phyloP scores from a whole-genome alignment of 2,797 vertebrate genomes.

The Chloroceryle inda region DNA sequence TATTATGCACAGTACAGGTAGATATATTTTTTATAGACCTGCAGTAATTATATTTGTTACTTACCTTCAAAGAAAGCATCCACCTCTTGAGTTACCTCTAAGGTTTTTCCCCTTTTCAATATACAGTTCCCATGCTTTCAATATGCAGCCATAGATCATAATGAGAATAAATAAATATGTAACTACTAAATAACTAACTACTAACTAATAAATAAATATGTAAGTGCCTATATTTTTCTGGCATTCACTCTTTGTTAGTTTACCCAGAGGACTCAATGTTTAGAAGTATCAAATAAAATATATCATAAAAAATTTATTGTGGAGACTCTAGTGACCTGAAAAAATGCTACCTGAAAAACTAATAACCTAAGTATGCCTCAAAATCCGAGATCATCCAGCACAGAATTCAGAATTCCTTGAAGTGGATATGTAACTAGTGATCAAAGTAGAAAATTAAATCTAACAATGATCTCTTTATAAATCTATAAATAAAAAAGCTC shows the following conservation, averaged over 20 bases:
- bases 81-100: background rate
- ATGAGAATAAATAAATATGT: background rate
- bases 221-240: background rate
- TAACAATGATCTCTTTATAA: conserved; percentile 17
- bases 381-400: conserved; percentile 48
- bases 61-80: background rate
- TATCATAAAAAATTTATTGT: conserved; percentile 26
- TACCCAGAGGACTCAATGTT: conserved; percentile 19
- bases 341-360: conserved; percentile 68
- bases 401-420: conserved; percentile 1
- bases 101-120: background rate
- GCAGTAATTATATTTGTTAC: background rate
- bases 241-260: conserved; percentile 43
- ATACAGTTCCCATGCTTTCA: background rate
- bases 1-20: background rate
- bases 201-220: background rate
- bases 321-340: conserved; percentile 64
- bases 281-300: conserved; percentile 52
- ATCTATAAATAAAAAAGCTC: background rate
- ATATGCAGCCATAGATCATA: background rate
- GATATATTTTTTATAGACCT: background rate
- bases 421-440: conserved; percentile 33
- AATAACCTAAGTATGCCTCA: conserved; percentile 59
- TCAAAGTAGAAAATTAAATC: conserved; percentile 59
- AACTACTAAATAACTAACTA: background rate